phyloP scores from a whole-genome alignment of 2,113 vertebrate species.

The Microtus richardsoni region DNA sequence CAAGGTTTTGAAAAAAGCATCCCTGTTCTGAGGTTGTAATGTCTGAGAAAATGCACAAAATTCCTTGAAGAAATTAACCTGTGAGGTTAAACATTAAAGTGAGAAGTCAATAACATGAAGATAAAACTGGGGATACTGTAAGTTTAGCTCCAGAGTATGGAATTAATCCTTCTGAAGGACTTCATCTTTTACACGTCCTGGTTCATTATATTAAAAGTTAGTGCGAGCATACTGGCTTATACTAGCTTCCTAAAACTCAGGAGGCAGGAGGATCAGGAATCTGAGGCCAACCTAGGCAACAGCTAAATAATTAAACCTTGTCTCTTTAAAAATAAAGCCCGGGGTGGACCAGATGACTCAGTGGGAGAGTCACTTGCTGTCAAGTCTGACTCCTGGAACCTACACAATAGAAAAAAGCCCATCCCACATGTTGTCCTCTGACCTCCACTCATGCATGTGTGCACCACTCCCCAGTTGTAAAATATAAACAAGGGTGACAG shows the following conservation, averaged over 20 bases:
- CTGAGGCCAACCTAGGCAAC: neutral
- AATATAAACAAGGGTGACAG: neutral
- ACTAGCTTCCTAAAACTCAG: neutral
- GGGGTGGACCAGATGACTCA: neutral
- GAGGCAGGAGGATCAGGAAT: neutral
- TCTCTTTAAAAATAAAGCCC: neutral
- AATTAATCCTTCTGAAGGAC: constrained; percentile 12
- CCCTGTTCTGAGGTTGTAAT: constrained; percentile 97
- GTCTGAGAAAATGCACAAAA: constrained; percentile 99
- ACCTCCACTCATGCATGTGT: neutral
- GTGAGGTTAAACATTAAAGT: constrained; percentile 56
- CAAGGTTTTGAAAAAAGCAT: constrained; percentile 98
- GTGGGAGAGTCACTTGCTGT: neutral
- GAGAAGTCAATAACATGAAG: constrained; percentile 24
- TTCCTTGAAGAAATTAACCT: constrained; percentile 99
- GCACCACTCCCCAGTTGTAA: neutral
- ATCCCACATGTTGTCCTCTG: neutral
- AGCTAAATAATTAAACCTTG: neutral
- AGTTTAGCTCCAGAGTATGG: neutral
- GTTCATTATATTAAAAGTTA: neutral
- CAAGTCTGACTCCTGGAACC: neutral
- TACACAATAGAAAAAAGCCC: no score
- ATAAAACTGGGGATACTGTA: neutral
- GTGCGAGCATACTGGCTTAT: neutral
- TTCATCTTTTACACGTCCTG: neutral